A percentile compares a stretch with the other conserved stretches of the same genome.
Evolutionary conservation across 2,888 invertebrate species (phyloP).

Genomic region (Gandaritis pyraliata): DNA sequence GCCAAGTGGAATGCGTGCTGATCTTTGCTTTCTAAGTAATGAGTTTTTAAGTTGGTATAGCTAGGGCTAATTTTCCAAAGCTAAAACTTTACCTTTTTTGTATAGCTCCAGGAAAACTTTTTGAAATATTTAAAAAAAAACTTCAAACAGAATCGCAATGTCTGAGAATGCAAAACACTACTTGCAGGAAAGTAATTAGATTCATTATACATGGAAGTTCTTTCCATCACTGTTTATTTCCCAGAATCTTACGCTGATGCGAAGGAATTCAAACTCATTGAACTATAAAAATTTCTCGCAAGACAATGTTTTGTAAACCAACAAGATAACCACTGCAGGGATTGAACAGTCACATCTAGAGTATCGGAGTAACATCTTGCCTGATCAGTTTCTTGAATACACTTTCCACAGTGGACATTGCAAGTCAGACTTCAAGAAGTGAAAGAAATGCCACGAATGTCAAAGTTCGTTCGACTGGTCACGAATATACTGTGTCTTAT

Average conservation of each 20-base stretch:
- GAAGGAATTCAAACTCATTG: constrained; percentile 22
- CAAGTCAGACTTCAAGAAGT: not conserved
- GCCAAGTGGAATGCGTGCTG: constrained; percentile 10
- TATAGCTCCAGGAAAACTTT: too few species aligned
- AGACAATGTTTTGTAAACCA: constrained; percentile 29
- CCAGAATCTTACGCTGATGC: constrained; percentile 1
- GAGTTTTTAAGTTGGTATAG: too few species aligned
- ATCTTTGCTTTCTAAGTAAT: constrained; percentile 6
- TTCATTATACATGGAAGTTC: not conserved
- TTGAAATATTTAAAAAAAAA: too few species aligned
- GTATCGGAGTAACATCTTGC: constrained; percentile 2
- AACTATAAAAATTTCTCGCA: constrained; percentile 17
- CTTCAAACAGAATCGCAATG: too few species aligned
- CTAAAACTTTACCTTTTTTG: too few species aligned
- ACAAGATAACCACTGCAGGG: not conserved
- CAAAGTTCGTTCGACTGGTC: constrained; percentile 45
- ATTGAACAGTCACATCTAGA: not conserved
- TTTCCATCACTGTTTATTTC: not conserved
- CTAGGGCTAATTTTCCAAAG: too few species aligned
- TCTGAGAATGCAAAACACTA: too few species aligned
- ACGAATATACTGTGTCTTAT: constrained; percentile 45
- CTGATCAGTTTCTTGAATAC: not conserved
- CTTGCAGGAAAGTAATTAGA: too few species aligned
- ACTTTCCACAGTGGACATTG: not conserved
- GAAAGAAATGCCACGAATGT: constrained; percentile 46